Percentiles rank a stretch among this genome's conserved stretches.
These are phyloP conservation scores for Drusus annulatus DNA, from an alignment of 1,140 invertebrate species.

Conservation along the genomic window DNA sequence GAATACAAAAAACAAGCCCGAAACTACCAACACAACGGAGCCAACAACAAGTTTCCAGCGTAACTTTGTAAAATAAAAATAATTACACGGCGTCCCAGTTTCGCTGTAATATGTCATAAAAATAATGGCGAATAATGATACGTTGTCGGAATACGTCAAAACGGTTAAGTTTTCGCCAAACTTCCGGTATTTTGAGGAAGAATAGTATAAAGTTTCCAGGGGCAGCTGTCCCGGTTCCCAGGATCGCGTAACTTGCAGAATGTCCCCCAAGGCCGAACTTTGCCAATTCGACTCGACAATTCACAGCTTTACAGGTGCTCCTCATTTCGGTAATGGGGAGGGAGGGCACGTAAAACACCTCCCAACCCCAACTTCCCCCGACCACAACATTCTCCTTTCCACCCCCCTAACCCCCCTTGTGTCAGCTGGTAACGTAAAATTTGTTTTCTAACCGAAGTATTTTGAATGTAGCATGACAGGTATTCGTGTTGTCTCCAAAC, in stretches of 20 bases:
- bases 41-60: too few species aligned
- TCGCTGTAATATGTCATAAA: constrained; percentile 30
- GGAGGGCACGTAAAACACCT: too few species aligned
- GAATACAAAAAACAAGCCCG: too few species aligned
- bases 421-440: too few species aligned
- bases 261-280: background rate
- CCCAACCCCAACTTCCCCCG: too few species aligned
- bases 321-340: too few species aligned
- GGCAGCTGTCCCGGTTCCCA: constrained; percentile 17
- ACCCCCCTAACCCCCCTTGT: too few species aligned
- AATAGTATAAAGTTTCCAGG: background rate
- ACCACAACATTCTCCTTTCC: too few species aligned
- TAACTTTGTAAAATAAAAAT: constrained; percentile 1
- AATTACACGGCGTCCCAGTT: constrained; percentile 14
- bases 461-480: too few species aligned
- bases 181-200: background rate
- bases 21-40: too few species aligned
- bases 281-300: constrained; percentile 9
- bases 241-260: background rate
- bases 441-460: too few species aligned
- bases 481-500: too few species aligned
- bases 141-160: constrained; percentile 29
- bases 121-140: constrained; percentile 38
- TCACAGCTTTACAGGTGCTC: background rate
- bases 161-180: background rate